A percentile compares a stretch with the other conserved stretches of the same genome.
These are phyloP conservation scores for Peromyscus attwateri DNA, from an alignment of 2,797 vertebrate genomes.

Conservation along the genomic window DNA sequence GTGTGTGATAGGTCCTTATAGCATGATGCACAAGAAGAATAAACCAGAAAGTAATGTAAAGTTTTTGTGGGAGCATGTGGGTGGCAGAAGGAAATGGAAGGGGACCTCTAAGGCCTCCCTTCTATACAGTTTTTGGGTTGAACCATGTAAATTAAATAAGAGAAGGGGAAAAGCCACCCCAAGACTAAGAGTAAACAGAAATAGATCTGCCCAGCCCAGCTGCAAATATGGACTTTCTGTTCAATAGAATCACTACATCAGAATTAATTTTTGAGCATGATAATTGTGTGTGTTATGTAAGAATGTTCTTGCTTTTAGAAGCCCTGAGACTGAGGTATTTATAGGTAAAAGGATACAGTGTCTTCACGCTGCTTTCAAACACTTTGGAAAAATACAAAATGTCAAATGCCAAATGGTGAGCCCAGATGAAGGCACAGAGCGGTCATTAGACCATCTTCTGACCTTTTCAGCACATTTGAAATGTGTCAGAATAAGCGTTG, in stretches of 20 bases:
- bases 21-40: background rate
- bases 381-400: background rate
- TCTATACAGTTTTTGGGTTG: background rate
- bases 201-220: background rate
- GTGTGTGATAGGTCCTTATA: background rate
- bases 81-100: background rate
- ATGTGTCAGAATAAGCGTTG: constrained; percentile 16
- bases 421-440: background rate
- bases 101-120: background rate
- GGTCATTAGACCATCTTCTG: background rate
- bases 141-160: background rate
- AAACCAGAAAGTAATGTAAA: constrained; percentile 11
- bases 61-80: no score
- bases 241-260: background rate
- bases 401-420: background rate
- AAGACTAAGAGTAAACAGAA: background rate
- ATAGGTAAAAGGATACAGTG: background rate
- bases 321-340: background rate
- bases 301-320: background rate
- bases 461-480: constrained; percentile 16
- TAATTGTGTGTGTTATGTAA: background rate
- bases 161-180: background rate
- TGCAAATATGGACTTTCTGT: background rate
- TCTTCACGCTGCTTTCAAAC: constrained; percentile 12
- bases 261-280: background rate